Evolutionary conservation across 2,888 invertebrate genomes (phyloP).

Genomic region (Plemyria rubiginata): DNA sequence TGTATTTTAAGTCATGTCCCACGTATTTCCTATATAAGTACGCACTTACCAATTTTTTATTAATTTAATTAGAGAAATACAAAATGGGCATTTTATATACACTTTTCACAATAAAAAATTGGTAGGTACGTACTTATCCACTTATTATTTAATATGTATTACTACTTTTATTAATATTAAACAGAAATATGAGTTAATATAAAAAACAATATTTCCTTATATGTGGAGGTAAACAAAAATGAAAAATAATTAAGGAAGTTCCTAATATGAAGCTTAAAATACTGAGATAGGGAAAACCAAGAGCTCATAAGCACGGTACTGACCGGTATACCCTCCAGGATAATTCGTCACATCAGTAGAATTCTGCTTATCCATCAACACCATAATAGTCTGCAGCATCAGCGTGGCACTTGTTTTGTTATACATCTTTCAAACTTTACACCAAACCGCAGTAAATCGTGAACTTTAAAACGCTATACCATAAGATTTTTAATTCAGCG

Average conservation of each 20-base stretch:
- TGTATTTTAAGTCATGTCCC: too few species aligned
- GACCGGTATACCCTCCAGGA: conserved; percentile 67
- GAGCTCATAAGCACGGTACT: conserved; percentile 49
- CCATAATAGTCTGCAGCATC: conserved; percentile 81
- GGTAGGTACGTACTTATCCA: too few species aligned
- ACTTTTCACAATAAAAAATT: too few species aligned
- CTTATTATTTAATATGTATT: too few species aligned
- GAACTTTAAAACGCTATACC: conserved; percentile 4
- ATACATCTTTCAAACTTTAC: conserved; percentile 59
- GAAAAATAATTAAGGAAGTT: not conserved
- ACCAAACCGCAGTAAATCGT: not conserved
- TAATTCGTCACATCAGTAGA: conserved; percentile 71
- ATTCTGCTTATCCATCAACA: conserved; percentile 80
- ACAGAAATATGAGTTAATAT: too few species aligned
- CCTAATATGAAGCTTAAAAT: not conserved
- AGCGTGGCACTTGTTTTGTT: conserved; percentile 79
- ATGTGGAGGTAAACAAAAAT: too few species aligned
- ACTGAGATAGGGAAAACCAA: conserved; percentile 16
- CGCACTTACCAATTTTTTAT: too few species aligned
- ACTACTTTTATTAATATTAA: too few species aligned
- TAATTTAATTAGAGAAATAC: too few species aligned
- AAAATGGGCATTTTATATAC: too few species aligned
- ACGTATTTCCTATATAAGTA: too few species aligned
- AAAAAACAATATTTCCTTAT: too few species aligned
- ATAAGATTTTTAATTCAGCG: not conserved